A percentile compares a stretch with the other conserved stretches of the same genome.
Evolutionary conservation across 2,888 invertebrate genomes (phyloP).

Genomic region (Stenodema calcarata): DNA sequence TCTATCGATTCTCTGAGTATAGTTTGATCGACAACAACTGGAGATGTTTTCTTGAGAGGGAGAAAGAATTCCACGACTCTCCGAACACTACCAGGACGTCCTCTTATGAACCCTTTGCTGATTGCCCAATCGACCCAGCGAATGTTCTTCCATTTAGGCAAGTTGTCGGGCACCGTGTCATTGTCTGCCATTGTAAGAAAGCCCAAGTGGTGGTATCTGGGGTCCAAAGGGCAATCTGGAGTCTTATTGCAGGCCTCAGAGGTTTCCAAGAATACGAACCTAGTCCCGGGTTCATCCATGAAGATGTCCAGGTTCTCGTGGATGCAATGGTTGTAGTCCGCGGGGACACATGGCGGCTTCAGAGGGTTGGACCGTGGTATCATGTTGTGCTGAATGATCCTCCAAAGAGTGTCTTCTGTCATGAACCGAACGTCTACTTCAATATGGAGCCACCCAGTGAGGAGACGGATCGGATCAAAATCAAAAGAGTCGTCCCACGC

Average conservation of each 20-base stretch:
- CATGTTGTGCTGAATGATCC: slow-evolving; percentile 31
- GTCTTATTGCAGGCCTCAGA: background rate
- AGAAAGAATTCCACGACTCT: slow-evolving; percentile 24
- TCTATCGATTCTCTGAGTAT: background rate
- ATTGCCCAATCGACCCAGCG: slow-evolving; percentile 54
- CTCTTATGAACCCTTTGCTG: slow-evolving; percentile 51
- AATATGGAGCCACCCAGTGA: slow-evolving; percentile 62
- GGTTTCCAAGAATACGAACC: slow-evolving; percentile 33
- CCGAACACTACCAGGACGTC: slow-evolving; percentile 32
- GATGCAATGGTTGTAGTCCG: slow-evolving; percentile 38
- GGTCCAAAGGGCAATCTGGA: slow-evolving; percentile 28
- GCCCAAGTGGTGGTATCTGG: slow-evolving; percentile 18
- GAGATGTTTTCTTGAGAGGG: slow-evolving; percentile 31
- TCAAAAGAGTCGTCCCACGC: slow-evolving; percentile 61
- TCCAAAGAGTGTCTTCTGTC: slow-evolving; percentile 37
- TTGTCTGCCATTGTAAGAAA: slow-evolving; percentile 33
- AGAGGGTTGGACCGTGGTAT: background rate
- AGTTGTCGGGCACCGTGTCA: slow-evolving; percentile 25
- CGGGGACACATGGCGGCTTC: background rate
- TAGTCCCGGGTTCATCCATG: slow-evolving; percentile 32
- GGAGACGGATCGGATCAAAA: slow-evolving; percentile 62
- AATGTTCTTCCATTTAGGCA: slow-evolving; percentile 52
- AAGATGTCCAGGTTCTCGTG: slow-evolving; percentile 26
- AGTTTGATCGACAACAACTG: background rate
- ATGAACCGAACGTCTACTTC: slow-evolving; percentile 39